Evolutionary conservation across 2,888 invertebrate genomes (phyloP), one percentile per base, ranked within the genome.

Genomic region (Agrenia bidenticulata): DNA sequence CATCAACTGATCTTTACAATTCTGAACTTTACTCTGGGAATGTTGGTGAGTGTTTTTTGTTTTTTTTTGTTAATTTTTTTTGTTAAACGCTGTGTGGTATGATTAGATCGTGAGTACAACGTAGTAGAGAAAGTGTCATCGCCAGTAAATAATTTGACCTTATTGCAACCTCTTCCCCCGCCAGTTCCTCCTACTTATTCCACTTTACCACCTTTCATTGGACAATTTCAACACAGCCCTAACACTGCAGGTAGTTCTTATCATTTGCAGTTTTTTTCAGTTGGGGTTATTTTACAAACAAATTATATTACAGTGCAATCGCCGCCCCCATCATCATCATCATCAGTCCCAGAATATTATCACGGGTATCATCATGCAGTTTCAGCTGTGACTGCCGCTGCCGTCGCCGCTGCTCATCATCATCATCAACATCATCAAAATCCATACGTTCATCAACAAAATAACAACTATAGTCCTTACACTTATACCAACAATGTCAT

Each of bases 281-380:
- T 32, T 11, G 11, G 32, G 4, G 32, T 32, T 11, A 32, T 4
- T 7, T 7, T 32, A 32, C 32, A 32, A 32, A 7, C 15, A 45
- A n/a, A 45, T 21, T 21, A 45, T 19, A 45, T 9, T 45, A 45
- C n/a, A 19, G 21, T 7, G 15, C 45, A 4, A 45, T 41, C 59
- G 26, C 72, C 83, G 83, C 62, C 81, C 81, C 49, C 78, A 77
- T 63, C 83, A 66, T 81, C 85, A 85, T 77, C 85, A 86, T 79
- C 77, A 78, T 68, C 82, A 88, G 88, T 79, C 85, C 87, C 58
- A 88, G 4, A 39, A 32, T 21, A 55, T 42, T 58, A 58, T 63
- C 66, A 66, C 24, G n/a, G n/a, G n/a, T 59, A 66, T 54, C 66
- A 66, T 55, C 54, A 62, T 53, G 66, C 62, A n/a, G 66, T 63